phyloP scores from a whole-genome alignment of 2,888 invertebrate species.

The Myathropa florea region DNA sequence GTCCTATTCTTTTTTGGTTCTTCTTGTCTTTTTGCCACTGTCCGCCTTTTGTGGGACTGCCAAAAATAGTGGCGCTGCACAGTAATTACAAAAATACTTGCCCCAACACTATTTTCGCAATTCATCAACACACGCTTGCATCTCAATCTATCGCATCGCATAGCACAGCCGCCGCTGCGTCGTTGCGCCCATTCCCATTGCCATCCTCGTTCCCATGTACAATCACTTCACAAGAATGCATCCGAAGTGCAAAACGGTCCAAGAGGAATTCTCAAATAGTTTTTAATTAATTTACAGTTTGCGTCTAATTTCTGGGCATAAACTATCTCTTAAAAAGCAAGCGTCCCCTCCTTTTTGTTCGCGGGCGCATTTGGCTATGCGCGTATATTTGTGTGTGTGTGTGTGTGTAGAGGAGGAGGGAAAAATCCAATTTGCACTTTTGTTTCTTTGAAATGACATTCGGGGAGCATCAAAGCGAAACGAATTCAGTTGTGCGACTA shows the following conservation, averaged over 20 bases:
- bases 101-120: conserved; percentile 28
- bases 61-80: conserved; percentile 52
- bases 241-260: neutral
- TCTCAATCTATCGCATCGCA: conserved; percentile 42
- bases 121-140: conserved; percentile 51
- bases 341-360: conserved; percentile 11
- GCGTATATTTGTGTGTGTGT: neutral
- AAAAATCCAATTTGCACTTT: conserved; percentile 8
- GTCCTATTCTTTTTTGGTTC: neutral
- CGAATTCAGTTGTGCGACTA: neutral
- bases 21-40: neutral
- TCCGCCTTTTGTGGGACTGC: neutral
- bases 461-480: conserved; percentile 44
- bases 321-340: conserved; percentile 55
- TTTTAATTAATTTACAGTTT: conserved; percentile 19
- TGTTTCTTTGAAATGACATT: conserved; percentile 30
- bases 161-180: neutral
- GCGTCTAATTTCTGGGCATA: conserved; percentile 36
- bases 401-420: neutral
- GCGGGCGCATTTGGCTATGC: neutral
- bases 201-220: neutral
- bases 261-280: neutral
- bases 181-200: neutral
- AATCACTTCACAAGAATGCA: neutral
- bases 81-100: conserved; percentile 38